phyloP scores from a whole-genome alignment of 2,888 invertebrate species.

The Taphrorychus bicolor region DNA sequence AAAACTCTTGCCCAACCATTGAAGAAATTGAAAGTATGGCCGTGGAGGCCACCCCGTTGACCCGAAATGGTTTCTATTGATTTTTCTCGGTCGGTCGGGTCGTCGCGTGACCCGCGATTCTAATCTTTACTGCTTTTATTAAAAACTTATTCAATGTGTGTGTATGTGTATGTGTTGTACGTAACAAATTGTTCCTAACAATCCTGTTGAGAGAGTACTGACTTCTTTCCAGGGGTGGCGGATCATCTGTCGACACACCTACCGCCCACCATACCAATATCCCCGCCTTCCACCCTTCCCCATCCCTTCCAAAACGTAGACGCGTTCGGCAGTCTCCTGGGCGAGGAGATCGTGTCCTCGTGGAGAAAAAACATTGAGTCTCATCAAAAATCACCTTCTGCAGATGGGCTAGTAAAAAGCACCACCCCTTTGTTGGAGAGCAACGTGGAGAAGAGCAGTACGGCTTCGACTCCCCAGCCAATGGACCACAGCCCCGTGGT shows the following conservation, averaged over 20 bases:
- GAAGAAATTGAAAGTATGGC: slow-evolving; percentile 34
- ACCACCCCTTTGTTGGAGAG: slow-evolving; percentile 60
- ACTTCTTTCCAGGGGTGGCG: slow-evolving; percentile 51
- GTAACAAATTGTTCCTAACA: slow-evolving; percentile 14
- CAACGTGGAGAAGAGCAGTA: slow-evolving; percentile 56
- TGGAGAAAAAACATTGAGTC: slow-evolving; percentile 75
- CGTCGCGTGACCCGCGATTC: slow-evolving; percentile 19
- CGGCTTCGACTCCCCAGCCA: slow-evolving; percentile 63
- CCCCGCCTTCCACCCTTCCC: slow-evolving; percentile 61
- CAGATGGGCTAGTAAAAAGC: slow-evolving; percentile 56
- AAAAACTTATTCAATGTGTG: slow-evolving; percentile 1
- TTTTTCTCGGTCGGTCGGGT: slow-evolving; percentile 13
- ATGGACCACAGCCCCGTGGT: slow-evolving; percentile 50
- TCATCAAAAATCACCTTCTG: slow-evolving; percentile 53
- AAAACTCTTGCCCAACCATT: slow-evolving; percentile 35
- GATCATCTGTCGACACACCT: slow-evolving; percentile 39
- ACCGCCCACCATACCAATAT: slow-evolving; percentile 44
- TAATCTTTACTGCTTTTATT: slow-evolving; percentile 3
- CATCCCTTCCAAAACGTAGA: slow-evolving; percentile 72
- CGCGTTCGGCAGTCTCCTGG: slow-evolving; percentile 76
- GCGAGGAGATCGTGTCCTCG: slow-evolving; percentile 83
- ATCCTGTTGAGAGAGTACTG: slow-evolving; percentile 16
- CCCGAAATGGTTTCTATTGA: slow-evolving; percentile 35
- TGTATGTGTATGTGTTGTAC: not conserved
- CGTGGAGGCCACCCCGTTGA: slow-evolving; percentile 31